Base-by-base conservation (phyloP, 2,797 vertebrate species). In the Tapera naevia region DNA sequence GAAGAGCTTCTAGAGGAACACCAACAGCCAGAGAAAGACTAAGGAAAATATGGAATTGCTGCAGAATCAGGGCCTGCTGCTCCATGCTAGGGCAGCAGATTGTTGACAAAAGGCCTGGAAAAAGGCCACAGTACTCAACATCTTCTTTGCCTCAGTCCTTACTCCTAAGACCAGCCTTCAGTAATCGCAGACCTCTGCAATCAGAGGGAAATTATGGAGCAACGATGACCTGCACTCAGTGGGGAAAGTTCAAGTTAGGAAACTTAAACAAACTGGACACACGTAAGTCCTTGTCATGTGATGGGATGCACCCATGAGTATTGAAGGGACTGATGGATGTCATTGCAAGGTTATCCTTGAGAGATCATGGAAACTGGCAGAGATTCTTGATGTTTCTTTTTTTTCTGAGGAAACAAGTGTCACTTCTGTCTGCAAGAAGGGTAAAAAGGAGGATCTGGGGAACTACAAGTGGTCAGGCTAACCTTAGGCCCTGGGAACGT, bases 201-300 rank as follows among this genome's bases (percentile, higher is more conserved):
- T 9, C 13, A 43, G 51, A 51, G 23, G 16, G 43, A 73, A 78
- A 56, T 73, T 79, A n/a, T 51, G 46, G 16, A 80, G 43, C 23
- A 39, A 72, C 13, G 21, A 13, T 48, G 24, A 23, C 7, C 80
- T 84, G 3, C 12, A 45, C 35, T 58, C 15, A 43, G 23, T 43
- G 13, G 9, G 37, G 11, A 17, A 56, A 5, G 9, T 7, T 13
- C 0, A 0, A 21, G 11, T 27, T 66, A 66, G 27, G 17, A 19
- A 70, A 74, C 12, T 45, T 65, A 21, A 86, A 70, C 2, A 65
- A 70, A 70, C 24, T 48, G 30, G 11, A 15, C 25, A 25, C 48
- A 11, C 33, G 62, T 28, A 76, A 73, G 28, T 48, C 35, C 25
- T 67, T 41, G 16, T 69, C 37, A 53, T 46, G 6, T 53, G 45